phyloP scores from a whole-genome alignment of 2,888 invertebrate species.

The Thecophora atra region DNA sequence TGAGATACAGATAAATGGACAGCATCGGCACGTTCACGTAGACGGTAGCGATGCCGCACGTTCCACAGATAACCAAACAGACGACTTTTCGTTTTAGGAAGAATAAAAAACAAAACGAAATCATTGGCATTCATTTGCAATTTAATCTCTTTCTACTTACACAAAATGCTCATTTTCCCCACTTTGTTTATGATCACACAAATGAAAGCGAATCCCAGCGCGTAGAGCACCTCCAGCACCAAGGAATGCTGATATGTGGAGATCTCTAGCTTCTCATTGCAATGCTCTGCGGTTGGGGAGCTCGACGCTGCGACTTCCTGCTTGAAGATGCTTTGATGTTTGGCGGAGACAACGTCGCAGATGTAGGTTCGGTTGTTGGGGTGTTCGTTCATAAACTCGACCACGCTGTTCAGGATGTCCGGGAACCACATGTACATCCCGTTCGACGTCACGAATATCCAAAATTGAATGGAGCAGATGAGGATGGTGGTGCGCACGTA shows the following conservation, averaged over 20 bases:
- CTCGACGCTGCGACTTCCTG: background rate
- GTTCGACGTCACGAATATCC: conserved; percentile 58
- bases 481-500: conserved; percentile 55
- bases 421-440: conserved; percentile 64
- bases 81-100: conserved; percentile 45
- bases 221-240: conserved; percentile 54
- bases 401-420: conserved; percentile 58
- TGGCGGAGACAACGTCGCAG: conserved; percentile 55
- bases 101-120: background rate
- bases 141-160: conserved; percentile 46
- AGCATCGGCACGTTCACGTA: conserved; percentile 51
- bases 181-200: conserved; percentile 55
- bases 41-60: conserved; percentile 49
- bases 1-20: conserved; percentile 54
- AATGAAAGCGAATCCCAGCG: conserved; percentile 55
- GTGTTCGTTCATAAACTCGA: conserved; percentile 52
- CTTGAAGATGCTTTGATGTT: conserved; percentile 42
- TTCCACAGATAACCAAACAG: conserved; percentile 50
- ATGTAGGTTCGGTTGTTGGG: conserved; percentile 53
- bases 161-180: conserved; percentile 54
- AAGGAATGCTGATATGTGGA: conserved; percentile 55
- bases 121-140: background rate
- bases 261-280: conserved; percentile 55
- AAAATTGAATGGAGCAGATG: conserved; percentile 59
- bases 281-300: conserved; percentile 38